These are phyloP conservation scores for Mythimna pallens DNA, from an alignment of 2,888 invertebrate genomes.

Conservation along the genomic window DNA sequence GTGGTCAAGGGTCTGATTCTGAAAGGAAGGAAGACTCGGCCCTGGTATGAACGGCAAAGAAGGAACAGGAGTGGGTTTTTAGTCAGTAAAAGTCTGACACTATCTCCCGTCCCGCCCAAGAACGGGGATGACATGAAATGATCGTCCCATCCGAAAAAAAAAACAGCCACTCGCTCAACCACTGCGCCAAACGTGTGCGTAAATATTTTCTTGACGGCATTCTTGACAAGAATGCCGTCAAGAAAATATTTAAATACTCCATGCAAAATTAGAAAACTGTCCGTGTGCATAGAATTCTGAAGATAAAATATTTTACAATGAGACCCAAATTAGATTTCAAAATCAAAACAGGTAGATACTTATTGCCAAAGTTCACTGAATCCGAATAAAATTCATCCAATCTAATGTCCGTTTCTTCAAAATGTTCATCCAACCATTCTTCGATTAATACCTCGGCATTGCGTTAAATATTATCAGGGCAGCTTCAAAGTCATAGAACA, in stretches of 20 bases:
- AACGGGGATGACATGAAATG: too few relatives aligned
- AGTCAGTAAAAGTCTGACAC: too few relatives aligned
- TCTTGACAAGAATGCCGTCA: too few relatives aligned
- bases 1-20: too few relatives aligned
- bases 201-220: too few relatives aligned
- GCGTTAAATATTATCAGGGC: slow-evolving; percentile 55
- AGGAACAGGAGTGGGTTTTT: too few relatives aligned
- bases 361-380: slow-evolving; percentile 19
- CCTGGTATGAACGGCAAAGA: too few relatives aligned
- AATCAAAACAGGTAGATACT: slow-evolving; percentile 22
- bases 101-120: too few relatives aligned
- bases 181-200: too few relatives aligned
- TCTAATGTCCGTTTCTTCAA: slow-evolving; percentile 20
- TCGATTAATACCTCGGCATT: slow-evolving; percentile 52
- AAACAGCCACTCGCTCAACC: too few relatives aligned
- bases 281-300: not conserved
- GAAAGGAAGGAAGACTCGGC: too few relatives aligned
- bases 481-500: slow-evolving; percentile 21
- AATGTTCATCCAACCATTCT: slow-evolving; percentile 42
- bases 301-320: not conserved
- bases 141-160: too few relatives aligned
- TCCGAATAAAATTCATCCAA: slow-evolving; percentile 3
- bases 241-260: not conserved
- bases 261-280: not conserved
- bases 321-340: not conserved